Percentiles rank a stretch among this genome's conserved stretches.
Conservation (phyloP, 30 jellyfish, hydroid and myxozoan genomes). For the Calvadosia cruxmelitensis region DNA sequence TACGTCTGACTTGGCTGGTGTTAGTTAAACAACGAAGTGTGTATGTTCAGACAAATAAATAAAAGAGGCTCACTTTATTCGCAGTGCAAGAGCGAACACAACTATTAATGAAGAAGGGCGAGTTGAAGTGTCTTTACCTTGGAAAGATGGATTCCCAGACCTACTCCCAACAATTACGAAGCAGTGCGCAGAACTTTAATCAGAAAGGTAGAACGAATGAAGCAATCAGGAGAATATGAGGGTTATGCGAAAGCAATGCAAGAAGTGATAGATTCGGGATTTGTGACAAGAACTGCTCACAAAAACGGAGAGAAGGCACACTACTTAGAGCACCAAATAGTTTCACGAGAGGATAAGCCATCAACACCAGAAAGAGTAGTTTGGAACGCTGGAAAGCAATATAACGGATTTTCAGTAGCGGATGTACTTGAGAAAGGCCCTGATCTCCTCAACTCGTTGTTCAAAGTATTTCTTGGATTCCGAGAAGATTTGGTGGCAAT, state of each 20-base stretch:
- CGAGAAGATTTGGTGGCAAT: conserved; percentile 39
- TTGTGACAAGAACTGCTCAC: conserved; percentile 9
- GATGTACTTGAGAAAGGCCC: conserved; percentile 63
- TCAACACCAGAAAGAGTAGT: conserved; percentile 52
- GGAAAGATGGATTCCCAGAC: conserved; percentile 44
- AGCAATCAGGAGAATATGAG: conserved; percentile 35
- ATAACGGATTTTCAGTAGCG: conserved; percentile 32
- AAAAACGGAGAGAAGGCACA: conserved; percentile 33
- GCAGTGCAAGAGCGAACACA: background rate
- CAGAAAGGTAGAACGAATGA: conserved; percentile 22
- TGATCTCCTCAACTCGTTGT: conserved; percentile 37
- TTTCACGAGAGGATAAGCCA: conserved; percentile 22
- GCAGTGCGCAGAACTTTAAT: conserved; percentile 12
- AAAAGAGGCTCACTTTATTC: background rate
- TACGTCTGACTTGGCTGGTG: background rate
- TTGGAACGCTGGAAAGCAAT: conserved; percentile 28
- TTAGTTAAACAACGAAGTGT: background rate
- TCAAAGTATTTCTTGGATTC: conserved; percentile 40
- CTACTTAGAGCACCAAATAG: conserved; percentile 43
- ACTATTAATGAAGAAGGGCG: background rate
- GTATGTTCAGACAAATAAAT: background rate
- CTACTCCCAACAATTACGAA: conserved; percentile 41
- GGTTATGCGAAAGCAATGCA: conserved; percentile 25
- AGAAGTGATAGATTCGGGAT: conserved; percentile 15
- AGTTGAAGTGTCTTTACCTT: conserved; percentile 37